Percentiles rank a stretch among this genome's conserved stretches.
These are phyloP conservation scores for Brachyptera putata DNA, from an alignment of 2,888 invertebrate species.

Conservation along the genomic window DNA sequence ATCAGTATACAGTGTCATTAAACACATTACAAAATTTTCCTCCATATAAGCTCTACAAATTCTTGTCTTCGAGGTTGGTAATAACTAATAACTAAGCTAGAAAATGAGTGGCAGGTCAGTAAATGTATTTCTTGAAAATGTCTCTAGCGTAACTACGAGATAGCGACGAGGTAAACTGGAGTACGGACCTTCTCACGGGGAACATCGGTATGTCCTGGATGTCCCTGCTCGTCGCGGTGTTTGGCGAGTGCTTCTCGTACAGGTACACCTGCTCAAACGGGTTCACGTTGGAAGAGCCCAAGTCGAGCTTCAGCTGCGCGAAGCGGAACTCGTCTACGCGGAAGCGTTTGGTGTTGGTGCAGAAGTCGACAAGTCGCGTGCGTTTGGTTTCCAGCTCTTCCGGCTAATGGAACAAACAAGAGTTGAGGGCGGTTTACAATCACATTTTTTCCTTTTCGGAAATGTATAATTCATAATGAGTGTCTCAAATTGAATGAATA, in stretches of 20 bases:
- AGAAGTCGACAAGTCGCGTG: not conserved
- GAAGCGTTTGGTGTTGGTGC: not conserved
- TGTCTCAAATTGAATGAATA: too few relatives aligned
- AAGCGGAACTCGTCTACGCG: not conserved
- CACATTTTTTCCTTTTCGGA: not conserved
- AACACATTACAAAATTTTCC: too few relatives aligned
- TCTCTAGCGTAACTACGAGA: not conserved
- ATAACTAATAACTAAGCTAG: too few relatives aligned
- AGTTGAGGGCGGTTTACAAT: not conserved
- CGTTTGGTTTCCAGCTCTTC: not conserved
- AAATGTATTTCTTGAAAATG: not conserved
- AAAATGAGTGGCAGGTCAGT: not conserved
- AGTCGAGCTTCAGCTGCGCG: conserved; percentile 11
- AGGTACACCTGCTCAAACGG: conserved; percentile 23
- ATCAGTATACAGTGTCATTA: too few relatives aligned
- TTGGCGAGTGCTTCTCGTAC: conserved; percentile 15
- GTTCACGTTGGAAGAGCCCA: conserved; percentile 9
- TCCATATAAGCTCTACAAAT: too few relatives aligned
- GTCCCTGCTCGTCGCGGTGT: not conserved
- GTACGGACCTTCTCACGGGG: not conserved
- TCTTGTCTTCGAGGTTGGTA: too few relatives aligned
- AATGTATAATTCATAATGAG: too few relatives aligned
- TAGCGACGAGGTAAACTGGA: not conserved
- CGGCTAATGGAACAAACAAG: not conserved
- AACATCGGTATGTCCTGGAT: not conserved